Evolutionary conservation across 2,113 vertebrate genomes (phyloP).

Genomic region (Ptyas mucosa): DNA sequence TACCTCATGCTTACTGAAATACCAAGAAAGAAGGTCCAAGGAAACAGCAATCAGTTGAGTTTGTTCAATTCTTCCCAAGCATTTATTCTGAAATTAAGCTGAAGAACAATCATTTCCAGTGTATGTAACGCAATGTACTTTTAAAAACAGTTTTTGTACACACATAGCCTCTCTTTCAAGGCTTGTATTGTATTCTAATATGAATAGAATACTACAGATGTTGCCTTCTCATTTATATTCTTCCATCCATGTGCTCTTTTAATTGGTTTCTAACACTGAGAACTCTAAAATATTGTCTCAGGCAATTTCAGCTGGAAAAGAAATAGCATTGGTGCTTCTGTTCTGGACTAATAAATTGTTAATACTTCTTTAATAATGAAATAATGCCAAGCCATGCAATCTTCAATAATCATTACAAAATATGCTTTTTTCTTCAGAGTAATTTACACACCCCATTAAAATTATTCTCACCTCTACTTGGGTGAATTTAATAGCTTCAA

Average conservation of each 20-base stretch:
- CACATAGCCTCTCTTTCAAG: neutral
- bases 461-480: constrained; percentile 8
- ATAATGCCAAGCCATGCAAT: constrained; percentile 45
- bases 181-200: constrained; percentile 22
- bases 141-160: neutral
- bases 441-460: constrained; percentile 52
- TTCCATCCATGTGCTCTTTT: constrained; percentile 34
- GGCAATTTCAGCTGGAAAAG: constrained; percentile 28
- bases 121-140: neutral
- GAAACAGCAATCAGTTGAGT: neutral
- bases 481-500: constrained; percentile 42
- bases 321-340: constrained; percentile 42
- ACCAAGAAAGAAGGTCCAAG: neutral
- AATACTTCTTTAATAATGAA: constrained; percentile 63
- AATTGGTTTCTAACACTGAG: constrained; percentile 38
- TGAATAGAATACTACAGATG: constrained; percentile 15
- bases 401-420: constrained; percentile 50
- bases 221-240: constrained; percentile 21
- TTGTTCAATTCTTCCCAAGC: neutral
- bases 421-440: constrained; percentile 47
- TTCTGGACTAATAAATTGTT: constrained; percentile 62
- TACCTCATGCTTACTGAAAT: neutral
- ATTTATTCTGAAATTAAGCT: neutral
- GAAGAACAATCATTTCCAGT: no score
- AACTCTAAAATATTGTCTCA: constrained; percentile 49